Percentiles rank a stretch among this genome's conserved stretches.
Conservation (phyloP, 2,113 vertebrate genomes). For the Tyrannus savana region DNA sequence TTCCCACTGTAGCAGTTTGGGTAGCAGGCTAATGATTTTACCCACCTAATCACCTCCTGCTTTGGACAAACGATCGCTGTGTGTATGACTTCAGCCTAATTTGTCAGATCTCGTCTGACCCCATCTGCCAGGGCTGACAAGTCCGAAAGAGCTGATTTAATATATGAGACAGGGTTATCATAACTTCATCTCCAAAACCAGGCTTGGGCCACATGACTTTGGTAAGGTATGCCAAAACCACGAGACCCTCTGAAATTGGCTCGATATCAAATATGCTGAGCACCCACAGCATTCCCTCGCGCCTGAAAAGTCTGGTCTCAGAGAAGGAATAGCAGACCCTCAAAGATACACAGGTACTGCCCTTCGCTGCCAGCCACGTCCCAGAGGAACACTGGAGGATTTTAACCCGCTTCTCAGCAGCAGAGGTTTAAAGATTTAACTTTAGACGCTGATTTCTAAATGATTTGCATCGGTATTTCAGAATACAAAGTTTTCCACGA, state of each 20-base stretch:
- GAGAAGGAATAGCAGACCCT: background rate
- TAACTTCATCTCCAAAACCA: conserved; percentile 11
- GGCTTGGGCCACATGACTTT: background rate
- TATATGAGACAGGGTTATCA: background rate
- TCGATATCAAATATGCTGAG: background rate
- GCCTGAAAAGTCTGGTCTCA: background rate
- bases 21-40: background rate
- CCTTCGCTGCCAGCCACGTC: background rate
- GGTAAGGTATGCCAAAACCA: background rate
- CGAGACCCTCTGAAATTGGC: background rate
- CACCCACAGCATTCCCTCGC: background rate
- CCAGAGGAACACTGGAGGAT: background rate
- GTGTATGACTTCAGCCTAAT: background rate
- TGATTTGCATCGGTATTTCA: background rate
- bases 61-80: background rate
- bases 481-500: background rate
- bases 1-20: background rate
- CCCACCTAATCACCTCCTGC: background rate
- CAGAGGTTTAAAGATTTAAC: background rate
- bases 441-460: background rate
- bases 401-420: background rate
- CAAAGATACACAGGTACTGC: background rate
- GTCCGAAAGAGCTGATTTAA: background rate
- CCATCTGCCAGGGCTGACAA: background rate
- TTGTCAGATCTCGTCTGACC: background rate